These are phyloP conservation scores for Lochmaea capreae DNA, from an alignment of 2,888 invertebrate genomes.

Conservation along the genomic window DNA sequence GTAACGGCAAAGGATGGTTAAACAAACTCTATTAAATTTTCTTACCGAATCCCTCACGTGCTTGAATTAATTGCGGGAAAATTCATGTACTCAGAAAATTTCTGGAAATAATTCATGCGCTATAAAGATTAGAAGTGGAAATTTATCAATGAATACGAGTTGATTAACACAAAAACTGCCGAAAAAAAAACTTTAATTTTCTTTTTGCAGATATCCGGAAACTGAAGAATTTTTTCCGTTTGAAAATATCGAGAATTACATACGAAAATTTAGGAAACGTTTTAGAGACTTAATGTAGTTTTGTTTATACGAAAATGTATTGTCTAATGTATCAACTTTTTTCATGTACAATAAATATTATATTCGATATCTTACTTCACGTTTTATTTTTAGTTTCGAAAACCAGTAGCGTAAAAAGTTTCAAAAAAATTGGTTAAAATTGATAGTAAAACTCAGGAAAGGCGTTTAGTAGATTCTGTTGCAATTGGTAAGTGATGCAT, in stretches of 20 bases:
- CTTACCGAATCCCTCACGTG: too few relatives aligned
- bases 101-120: too few relatives aligned
- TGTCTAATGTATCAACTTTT: neutral
- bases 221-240: slow-evolving; percentile 50
- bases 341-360: neutral
- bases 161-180: neutral
- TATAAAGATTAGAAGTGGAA: neutral
- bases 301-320: neutral
- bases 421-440: too few relatives aligned
- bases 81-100: too few relatives aligned
- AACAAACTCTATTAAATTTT: too few relatives aligned
- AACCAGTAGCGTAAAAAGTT: too few relatives aligned
- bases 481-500: too few relatives aligned
- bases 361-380: too few relatives aligned
- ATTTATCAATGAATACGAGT: neutral
- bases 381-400: neutral
- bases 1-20: too few relatives aligned
- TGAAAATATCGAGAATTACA: slow-evolving; percentile 44
- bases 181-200: slow-evolving; percentile 15
- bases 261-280: slow-evolving; percentile 40
- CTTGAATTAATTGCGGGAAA: too few relatives aligned
- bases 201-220: slow-evolving; percentile 49
- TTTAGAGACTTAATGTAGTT: slow-evolving; percentile 18
- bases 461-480: too few relatives aligned
- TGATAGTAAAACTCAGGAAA: too few relatives aligned